Evolutionary conservation across 1,140 invertebrate species (phyloP), one percentile per base, ranked within the genome.

Genomic region (Drosophila rufa): DNA sequence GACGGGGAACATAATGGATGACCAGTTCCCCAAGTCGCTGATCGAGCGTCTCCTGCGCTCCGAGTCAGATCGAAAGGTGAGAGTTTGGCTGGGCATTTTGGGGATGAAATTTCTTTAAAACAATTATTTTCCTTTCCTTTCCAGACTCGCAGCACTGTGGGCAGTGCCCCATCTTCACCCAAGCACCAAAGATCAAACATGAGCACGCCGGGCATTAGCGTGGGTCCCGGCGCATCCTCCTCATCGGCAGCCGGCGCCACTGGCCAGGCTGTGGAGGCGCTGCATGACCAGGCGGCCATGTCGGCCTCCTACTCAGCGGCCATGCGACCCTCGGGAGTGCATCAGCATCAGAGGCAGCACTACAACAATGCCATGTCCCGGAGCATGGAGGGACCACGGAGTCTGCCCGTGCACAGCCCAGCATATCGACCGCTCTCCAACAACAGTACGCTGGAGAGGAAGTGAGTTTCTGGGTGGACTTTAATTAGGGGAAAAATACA

Each of bases 131-230:
- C 0, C 0, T 47, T 50, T 43, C 1, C 25, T n/a, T 56, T 11
- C 1, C 59, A 93, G 92, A 83, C 91, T 85, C 92, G 91, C 68
- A 92, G 84, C 71, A 89, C 92, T 6, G 91, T 93, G 66, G 95
- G 95, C 78, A 95, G 95, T 82, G 95, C 95, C 75, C 96, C 94
- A 67, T 96, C 94, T 90, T 96, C 94, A 93, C 94, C 95, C 93
- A 94, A 95, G 93, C 85, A 93, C 91, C 93, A 93, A 92, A 92
- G 92, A 93, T 93, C 92, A 55, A 92, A 93, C 50, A 93, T 92
- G 79, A 93, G 92, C 68, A 93, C 92, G 50, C 92, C 92, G 2
- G 92, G 92, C 22, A 86, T 91, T 4, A 81, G 85, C 51, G 69
- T 91, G 25, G 82, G 79, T 11, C 84, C 89, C 5, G 79, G 80